Conservation (phyloP, 2,113 vertebrate species). For the Ammodytes marinus region DNA sequence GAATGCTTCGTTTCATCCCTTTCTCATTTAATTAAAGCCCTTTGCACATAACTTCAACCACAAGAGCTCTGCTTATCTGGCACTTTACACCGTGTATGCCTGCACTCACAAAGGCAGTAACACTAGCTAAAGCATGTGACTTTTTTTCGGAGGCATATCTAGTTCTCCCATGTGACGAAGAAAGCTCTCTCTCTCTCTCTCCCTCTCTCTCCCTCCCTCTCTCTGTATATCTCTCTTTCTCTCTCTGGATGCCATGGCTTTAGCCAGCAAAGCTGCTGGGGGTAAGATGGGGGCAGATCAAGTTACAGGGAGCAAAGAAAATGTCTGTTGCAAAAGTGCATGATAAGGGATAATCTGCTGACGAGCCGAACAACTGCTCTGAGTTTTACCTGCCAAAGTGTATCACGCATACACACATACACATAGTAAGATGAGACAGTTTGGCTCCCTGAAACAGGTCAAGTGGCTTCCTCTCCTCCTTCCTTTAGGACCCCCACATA, state of each 20-base stretch:
- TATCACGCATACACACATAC: not conserved
- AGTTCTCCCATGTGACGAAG: conserved; percentile 76
- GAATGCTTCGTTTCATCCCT: not conserved
- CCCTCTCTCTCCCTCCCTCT: not conserved
- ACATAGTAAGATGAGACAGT: conserved; percentile 35
- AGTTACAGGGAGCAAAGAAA: conserved; percentile 72
- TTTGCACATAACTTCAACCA: not conserved
- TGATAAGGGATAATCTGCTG: conserved; percentile 57
- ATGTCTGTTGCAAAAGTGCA: conserved; percentile 45
- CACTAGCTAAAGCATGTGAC: conserved; percentile 66
- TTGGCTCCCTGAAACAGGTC: not conserved
- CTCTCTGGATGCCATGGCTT: conserved; percentile 67
- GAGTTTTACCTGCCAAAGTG: conserved; percentile 50
- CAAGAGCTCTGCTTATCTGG: not conserved
- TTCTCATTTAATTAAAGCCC: not conserved
- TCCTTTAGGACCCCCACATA: not conserved
- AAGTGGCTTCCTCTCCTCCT: conserved; percentile 8
- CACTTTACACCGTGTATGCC: not conserved
- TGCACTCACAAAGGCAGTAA: conserved; percentile 42
- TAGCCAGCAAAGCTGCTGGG: conserved; percentile 60
- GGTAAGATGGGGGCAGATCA: conserved; percentile 54
- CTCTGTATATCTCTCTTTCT: conserved; percentile 4
- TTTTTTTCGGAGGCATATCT: conserved; percentile 69
- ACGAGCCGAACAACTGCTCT: conserved; percentile 59
- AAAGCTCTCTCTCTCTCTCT: conserved; percentile 17